Evolutionary conservation across 64 coral and sea anemone species (phyloP).

Genomic region (Stichodactyla mertensii): DNA sequence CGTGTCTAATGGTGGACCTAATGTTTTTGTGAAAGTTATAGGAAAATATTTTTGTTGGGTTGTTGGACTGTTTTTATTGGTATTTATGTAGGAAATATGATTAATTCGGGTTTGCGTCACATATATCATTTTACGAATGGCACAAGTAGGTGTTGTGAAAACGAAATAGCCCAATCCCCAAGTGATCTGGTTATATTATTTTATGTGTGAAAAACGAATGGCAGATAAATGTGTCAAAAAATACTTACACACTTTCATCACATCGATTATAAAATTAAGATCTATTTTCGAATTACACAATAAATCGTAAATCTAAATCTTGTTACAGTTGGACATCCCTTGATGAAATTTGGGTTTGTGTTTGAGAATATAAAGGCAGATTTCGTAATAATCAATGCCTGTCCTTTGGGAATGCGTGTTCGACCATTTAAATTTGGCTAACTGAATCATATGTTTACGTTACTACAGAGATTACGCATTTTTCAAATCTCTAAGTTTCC

Average conservation of each 20-base stretch:
- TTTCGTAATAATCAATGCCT: too few species aligned
- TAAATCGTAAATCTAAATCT: background rate
- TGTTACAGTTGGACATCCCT: background rate
- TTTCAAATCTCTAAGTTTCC: background rate
- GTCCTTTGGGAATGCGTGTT: background rate
- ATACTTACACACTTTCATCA: too few species aligned
- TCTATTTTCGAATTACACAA: background rate
- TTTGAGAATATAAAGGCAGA: too few species aligned
- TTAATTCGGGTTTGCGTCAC: background rate
- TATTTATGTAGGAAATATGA: background rate
- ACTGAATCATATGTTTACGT: constrained; percentile 4
- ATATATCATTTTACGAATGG: background rate
- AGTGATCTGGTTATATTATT: background rate
- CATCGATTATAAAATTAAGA: too few species aligned
- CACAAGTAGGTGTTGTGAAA: background rate
- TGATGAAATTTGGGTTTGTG: background rate
- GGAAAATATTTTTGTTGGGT: background rate
- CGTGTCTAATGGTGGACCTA: constrained; percentile 3
- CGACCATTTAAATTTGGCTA: constrained; percentile 11
- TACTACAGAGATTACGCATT: background rate
- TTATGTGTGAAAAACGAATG: background rate
- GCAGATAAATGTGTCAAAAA: background rate
- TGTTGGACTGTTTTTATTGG: constrained; percentile 1
- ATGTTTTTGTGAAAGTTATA: background rate
- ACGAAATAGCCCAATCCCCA: background rate